phyloP scores from a whole-genome alignment of 2,113 vertebrate species.

The Odocoileus hemionus region DNA sequence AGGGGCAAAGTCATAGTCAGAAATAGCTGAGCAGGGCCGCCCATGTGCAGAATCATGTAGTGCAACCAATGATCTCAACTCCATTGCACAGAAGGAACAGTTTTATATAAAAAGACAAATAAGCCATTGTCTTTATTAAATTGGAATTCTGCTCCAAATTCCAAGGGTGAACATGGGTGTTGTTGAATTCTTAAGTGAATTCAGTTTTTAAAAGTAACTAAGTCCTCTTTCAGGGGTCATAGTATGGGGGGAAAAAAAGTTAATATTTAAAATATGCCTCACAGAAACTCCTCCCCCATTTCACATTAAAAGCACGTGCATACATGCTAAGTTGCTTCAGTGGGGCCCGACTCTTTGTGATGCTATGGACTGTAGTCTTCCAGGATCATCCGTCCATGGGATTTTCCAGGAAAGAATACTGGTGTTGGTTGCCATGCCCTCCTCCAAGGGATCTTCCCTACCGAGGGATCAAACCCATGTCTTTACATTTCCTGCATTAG shows the following conservation, averaged over 20 bases:
- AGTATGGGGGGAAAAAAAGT: not conserved
- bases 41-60: not conserved
- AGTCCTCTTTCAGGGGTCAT: not conserved
- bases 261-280: not conserved
- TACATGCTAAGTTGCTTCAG: not conserved
- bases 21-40: not conserved
- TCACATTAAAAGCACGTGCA: accelerated
- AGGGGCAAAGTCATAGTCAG: not conserved
- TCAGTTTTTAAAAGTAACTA: not conserved
- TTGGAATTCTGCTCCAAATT: not conserved
- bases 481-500: not conserved
- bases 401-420: not conserved
- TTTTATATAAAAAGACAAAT: not conserved
- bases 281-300: not conserved
- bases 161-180: not conserved
- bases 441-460: not conserved
- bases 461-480: not conserved
- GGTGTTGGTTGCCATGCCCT: not conserved
- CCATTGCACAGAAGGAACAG: not conserved
- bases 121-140: not conserved
- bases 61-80: not conserved
- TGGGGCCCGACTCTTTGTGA: not conserved
- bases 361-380: not conserved
- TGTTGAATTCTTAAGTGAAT: not conserved
- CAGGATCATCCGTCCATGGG: not conserved